Base-by-base conservation (phyloP, 2,888 invertebrate genomes). In the Andrena haemorrhoa region DNA sequence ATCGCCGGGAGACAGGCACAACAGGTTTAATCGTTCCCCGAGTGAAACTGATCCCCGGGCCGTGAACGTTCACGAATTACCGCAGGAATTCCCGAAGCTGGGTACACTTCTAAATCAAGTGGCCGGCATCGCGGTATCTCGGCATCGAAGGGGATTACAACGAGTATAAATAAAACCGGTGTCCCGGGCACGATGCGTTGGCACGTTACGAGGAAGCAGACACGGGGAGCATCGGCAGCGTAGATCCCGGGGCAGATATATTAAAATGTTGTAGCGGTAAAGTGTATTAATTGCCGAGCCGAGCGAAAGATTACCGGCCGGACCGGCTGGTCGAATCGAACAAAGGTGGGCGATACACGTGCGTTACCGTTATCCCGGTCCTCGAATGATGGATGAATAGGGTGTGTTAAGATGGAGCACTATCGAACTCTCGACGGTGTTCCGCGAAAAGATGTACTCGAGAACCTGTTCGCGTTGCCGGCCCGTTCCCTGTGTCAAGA, bases 221-320 rank as follows among this genome's bases (percentile, higher is more conserved):
- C 58, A 51, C 49, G 63, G 29, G 31, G 58, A 20, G 8, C 63
- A 51, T 66, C 64, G 29, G 6, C 69, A 77, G 64, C 61, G 26
- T 56, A 77, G 79, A 77, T 80, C 56, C 16, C 41, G 29, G 60
- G 63, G 56, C 56, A 72, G 79, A 81, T 84, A 75, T 75, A 80
- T 86, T 79, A 83, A 85, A 85, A 77, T 82, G 41, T 69, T 56
- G 51, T 88, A 86, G 88, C 86, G 83, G 88, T 88, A 88, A 86
- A 88, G 80, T 64, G 82, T 86, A 86, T 88, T 88, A 89, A 88
- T 89, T 89, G 75, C 75, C 83, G 73, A 79, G 70, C 80, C 80
- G 84, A 74, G 71, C 77, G 81, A 87, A 80, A 87, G 77, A 88
- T 86, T 83, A 79, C 79, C 76, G 84, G 83, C 81, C 58, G 68